Conservation (phyloP, 2,888 invertebrate genomes). For the Pristionchus arcanus region DNA sequence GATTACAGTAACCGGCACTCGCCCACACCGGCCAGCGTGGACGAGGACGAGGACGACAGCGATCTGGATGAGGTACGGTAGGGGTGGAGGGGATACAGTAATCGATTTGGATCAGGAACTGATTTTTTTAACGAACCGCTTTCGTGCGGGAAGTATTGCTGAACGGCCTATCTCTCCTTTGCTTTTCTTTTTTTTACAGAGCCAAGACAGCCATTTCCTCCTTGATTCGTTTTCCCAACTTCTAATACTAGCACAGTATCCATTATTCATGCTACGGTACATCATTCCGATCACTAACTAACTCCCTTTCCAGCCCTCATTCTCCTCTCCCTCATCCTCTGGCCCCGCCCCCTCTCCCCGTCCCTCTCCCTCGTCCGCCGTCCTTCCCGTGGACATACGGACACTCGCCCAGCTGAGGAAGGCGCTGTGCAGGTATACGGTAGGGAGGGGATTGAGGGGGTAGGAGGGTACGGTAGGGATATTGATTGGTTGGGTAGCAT, state of each 20-base stretch:
- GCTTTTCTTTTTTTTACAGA: not conserved
- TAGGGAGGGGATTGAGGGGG: too few relatives aligned
- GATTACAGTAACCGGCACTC: conserved; percentile 50
- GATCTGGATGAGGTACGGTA: conserved; percentile 50
- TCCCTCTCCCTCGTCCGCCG: conserved; percentile 60
- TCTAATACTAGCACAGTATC: too few relatives aligned
- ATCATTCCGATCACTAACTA: not conserved
- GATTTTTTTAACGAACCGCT: too few relatives aligned
- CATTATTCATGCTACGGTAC: too few relatives aligned
- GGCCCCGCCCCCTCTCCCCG: not conserved
- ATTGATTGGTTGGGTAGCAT: not conserved
- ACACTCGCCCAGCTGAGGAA: conserved; percentile 57
- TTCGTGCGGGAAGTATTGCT: too few relatives aligned
- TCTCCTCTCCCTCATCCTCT: not conserved
- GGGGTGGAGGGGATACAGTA: not conserved
- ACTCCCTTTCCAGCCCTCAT: not conserved
- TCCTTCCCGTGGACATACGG: conserved; percentile 61
- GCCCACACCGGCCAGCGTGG: conserved; percentile 26
- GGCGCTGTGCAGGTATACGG: not conserved
- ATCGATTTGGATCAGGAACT: not conserved
- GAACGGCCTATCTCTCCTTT: too few relatives aligned
- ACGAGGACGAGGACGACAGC: conserved; percentile 25
- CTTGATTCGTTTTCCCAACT: too few relatives aligned
- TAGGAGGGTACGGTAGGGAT: not conserved
- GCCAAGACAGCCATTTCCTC: not conserved